Conservation (phyloP, 2,888 invertebrate species). For the Hermodice carunculata region DNA sequence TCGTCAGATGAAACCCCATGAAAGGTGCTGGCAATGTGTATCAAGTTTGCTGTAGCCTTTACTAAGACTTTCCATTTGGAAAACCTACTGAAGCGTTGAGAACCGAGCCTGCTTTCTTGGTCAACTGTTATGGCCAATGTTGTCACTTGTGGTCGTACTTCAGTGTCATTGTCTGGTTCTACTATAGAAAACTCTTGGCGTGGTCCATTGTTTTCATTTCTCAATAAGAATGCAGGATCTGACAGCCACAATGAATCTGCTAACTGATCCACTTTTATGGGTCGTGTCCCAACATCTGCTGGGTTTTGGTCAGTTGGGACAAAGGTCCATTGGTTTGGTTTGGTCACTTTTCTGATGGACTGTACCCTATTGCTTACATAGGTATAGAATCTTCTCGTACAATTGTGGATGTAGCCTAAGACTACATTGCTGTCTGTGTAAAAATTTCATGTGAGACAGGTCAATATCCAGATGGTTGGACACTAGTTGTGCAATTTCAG, state of each 20-base stretch:
- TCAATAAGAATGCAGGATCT: background rate
- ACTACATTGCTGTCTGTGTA: too few relatives aligned
- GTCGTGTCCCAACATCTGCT: background rate
- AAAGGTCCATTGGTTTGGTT: too few relatives aligned
- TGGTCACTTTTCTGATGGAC: too few relatives aligned
- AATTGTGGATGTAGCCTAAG: too few relatives aligned
- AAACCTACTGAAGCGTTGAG: background rate
- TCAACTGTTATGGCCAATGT: background rate
- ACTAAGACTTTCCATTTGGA: background rate
- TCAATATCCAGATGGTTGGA: too few relatives aligned
- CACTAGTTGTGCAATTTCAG: too few relatives aligned
- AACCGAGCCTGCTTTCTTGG: background rate
- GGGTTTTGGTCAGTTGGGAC: background rate
- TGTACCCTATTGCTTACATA: too few relatives aligned
- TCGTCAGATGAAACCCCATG: too few relatives aligned
- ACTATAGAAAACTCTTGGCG: background rate
- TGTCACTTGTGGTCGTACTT: background rate
- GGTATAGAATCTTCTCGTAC: too few relatives aligned
- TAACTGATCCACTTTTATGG: background rate
- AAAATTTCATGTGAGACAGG: too few relatives aligned
- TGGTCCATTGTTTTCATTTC: background rate
- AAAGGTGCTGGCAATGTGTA: too few relatives aligned
- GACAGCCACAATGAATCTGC: background rate
- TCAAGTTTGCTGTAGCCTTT: background rate
- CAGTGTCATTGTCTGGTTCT: background rate